A percentile compares a stretch with the other conserved stretches of the same genome.
These are phyloP conservation scores for Calyptomena viridis DNA, from an alignment of 2,113 vertebrate genomes.

Conservation along the genomic window DNA sequence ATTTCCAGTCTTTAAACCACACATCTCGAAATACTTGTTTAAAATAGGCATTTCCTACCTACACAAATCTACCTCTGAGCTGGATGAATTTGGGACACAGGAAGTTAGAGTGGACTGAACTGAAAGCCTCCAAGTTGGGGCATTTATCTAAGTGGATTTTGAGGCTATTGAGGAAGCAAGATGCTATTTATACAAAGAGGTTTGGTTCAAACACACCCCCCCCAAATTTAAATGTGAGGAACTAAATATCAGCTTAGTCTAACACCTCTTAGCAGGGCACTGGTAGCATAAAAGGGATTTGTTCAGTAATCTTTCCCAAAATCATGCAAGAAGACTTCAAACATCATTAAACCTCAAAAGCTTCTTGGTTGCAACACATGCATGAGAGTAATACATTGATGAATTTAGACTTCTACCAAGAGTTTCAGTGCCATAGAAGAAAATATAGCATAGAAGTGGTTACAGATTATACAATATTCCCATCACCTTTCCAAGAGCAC, in stretches of 20 bases:
- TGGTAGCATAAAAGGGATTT: neutral
- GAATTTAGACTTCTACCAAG: neutral
- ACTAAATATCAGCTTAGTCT: neutral
- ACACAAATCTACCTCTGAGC: neutral
- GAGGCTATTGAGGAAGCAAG: neutral
- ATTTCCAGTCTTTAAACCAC: neutral
- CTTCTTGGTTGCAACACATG: neutral
- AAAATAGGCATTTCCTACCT: neutral
- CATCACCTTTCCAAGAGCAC: neutral
- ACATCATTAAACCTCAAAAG: neutral
- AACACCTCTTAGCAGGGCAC: neutral
- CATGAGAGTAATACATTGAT: neutral
- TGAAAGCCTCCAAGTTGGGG: neutral
- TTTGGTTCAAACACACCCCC: neutral
- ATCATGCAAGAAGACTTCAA: neutral
- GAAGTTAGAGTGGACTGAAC: no score
- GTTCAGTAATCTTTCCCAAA: neutral
- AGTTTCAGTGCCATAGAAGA: rapidly evolving
- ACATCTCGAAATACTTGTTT: neutral
- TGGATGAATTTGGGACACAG: neutral
- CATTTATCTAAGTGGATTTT: neutral
- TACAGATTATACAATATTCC: neutral
- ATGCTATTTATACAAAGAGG: neutral
- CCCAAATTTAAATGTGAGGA: neutral
- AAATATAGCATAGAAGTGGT: neutral